Base-by-base conservation (phyloP, 2,797 vertebrate genomes). In the Helarctos malayanus region DNA sequence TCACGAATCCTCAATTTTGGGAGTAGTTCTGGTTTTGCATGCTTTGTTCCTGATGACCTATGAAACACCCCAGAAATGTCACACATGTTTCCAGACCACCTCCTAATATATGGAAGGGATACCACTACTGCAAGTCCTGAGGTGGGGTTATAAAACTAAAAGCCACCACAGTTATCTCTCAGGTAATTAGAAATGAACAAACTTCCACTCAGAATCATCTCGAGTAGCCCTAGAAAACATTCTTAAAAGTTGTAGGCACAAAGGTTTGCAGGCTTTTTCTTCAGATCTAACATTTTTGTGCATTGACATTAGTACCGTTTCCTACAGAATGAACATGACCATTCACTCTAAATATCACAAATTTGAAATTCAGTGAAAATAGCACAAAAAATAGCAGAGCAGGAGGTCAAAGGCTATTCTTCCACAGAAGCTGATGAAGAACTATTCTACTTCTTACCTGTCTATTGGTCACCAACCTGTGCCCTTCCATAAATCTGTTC, bases 171-270 rank as follows among this genome's bases (percentile, higher is more conserved):
- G 32, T 82, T 84, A 21, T 15, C 75, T 63, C 49, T 90, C 19
- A 25, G 65, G n/a, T 35, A 80, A 27, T 63, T 11, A 88, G 49
- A 84, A 21, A 61, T 4, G 29, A 91, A 89, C 45, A 95, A 76
- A 86, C 29, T 57, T 61, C 59, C 11, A 80, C n/a, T 92, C 63
- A 78, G 81, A 90, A 82, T 88, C 59, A 91, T 75, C 45, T 95
- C 57, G 23, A 81, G 54, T n/a, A 52, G 13, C 45, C 52, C 35
- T 81, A 25, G 68, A 85, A 47, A 91, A 47, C 13, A 12, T 88
- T 69, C 63, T 56, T 68, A 52, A 65, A 94, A 85, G 32, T 25
- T 92, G 12, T 41, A 54, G 57, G 11, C 86, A 93, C 59, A 93
- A 71, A 96, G 35, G 18, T n/a, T 61, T 63, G 21, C 25, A 69